These are phyloP conservation scores for Lasioglossum vierecki DNA, from an alignment of 2,888 invertebrate species.

Conservation along the genomic window DNA sequence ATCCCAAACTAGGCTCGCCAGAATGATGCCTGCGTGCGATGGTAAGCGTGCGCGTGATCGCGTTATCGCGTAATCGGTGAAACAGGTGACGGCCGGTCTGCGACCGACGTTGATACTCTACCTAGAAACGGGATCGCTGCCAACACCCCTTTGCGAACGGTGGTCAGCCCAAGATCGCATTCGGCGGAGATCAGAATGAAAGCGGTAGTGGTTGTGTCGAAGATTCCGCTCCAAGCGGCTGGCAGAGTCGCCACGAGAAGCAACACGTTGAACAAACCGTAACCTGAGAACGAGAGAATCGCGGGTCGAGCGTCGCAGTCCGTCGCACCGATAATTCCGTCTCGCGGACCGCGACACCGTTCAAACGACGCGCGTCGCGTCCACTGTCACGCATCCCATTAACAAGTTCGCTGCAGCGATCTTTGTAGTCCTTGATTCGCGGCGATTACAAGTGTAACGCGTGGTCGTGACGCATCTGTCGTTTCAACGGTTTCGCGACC, in stretches of 20 bases:
- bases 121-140: slow-evolving; percentile 90
- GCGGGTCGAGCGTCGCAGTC: not conserved
- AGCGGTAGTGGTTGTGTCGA: slow-evolving; percentile 90
- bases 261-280: slow-evolving; percentile 89
- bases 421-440: too few species aligned
- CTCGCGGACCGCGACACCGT: not conserved
- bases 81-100: not conserved
- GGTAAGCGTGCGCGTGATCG: slow-evolving; percentile 8
- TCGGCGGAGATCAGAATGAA: slow-evolving; percentile 91
- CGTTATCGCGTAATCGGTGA: slow-evolving; percentile 1
- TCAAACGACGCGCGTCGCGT: not conserved
- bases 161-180: slow-evolving; percentile 89
- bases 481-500: not conserved
- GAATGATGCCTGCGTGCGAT: slow-evolving; percentile 88
- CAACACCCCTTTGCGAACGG: slow-evolving; percentile 89
- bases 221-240: slow-evolving; percentile 88
- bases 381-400: not conserved
- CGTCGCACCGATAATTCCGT: not conserved
- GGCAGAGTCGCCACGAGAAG: slow-evolving; percentile 87
- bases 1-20: slow-evolving; percentile 91
- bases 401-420: too few species aligned
- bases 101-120: slow-evolving; percentile 70
- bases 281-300: slow-evolving; percentile 79
- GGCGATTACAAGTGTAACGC: too few species aligned
- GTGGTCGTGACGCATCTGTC: too few species aligned